Evolutionary conservation across 2,888 invertebrate genomes (phyloP).

Genomic region (Amiota communis): DNA sequence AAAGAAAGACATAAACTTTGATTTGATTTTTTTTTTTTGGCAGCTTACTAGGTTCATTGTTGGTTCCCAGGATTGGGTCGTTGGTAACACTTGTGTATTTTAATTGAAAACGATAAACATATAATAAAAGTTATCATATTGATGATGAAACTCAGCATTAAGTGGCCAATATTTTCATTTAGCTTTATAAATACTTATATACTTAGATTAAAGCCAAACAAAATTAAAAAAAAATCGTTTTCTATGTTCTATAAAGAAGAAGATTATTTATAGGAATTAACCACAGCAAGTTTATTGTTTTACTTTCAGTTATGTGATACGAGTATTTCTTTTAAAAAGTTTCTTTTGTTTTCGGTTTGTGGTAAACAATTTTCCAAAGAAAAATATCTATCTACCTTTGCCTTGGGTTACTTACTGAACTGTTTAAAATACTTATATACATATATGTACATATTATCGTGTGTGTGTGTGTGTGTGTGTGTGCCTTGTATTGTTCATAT

Average conservation of each 20-base stretch:
- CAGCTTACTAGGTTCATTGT: too few relatives aligned
- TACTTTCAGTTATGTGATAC: background rate
- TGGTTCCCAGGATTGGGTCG: background rate
- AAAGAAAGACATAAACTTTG: background rate
- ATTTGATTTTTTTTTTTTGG: background rate
- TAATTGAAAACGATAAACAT: background rate
- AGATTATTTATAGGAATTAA: background rate
- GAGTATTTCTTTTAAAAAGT: background rate
- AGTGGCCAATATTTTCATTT: background rate
- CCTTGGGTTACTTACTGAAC: too few relatives aligned
- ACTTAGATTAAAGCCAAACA: background rate
- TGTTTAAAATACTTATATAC: too few relatives aligned
- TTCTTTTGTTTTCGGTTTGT: slow-evolving; percentile 13
- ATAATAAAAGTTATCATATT: background rate
- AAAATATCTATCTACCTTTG: too few relatives aligned
- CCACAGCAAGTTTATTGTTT: background rate
- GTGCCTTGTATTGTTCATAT: too few relatives aligned
- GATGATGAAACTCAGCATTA: background rate
- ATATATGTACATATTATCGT: too few relatives aligned
- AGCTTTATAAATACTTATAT: background rate
- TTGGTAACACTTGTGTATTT: slow-evolving; percentile 1
- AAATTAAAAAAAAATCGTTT: background rate
- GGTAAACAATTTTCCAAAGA: background rate
- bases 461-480: too few relatives aligned
- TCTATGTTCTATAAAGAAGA: too few relatives aligned